Percentiles rank a stretch among this genome's conserved stretches.
These are phyloP conservation scores for Sminthurides aquaticus DNA, from an alignment of 2,888 invertebrate genomes.

Conservation along the genomic window DNA sequence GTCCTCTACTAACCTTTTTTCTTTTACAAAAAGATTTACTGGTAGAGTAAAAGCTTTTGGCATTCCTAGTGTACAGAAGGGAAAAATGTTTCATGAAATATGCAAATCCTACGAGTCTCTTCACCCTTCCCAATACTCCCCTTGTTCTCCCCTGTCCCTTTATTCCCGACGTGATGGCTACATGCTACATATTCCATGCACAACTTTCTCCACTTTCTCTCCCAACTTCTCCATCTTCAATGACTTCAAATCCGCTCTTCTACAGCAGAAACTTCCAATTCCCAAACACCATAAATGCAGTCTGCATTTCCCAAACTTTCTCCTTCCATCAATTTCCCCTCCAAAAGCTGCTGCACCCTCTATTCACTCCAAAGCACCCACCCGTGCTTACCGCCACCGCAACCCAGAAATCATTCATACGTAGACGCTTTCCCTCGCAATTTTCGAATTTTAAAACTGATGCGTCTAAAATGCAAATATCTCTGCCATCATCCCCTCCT, in stretches of 20 bases:
- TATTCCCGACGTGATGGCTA: background rate
- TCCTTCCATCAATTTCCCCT: too few species aligned
- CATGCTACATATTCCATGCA: background rate
- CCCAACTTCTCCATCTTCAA: background rate
- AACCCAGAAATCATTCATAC: too few species aligned
- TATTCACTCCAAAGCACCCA: too few species aligned
- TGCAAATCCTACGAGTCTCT: background rate
- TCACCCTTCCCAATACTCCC: background rate
- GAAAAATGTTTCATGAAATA: constrained; percentile 8
- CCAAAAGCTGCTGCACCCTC: too few species aligned
- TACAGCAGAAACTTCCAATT: too few species aligned
- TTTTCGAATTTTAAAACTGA: too few species aligned
- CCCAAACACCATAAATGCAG: too few species aligned
- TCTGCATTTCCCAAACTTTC: too few species aligned
- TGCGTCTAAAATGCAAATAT: too few species aligned
- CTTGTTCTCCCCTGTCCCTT: background rate
- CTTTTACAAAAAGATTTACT: background rate
- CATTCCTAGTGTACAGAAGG: background rate
- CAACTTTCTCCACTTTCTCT: background rate
- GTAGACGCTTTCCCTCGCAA: too few species aligned
- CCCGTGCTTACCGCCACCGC: too few species aligned
- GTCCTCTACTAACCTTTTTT: background rate
- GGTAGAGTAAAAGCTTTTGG: background rate
- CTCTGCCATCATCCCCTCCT: too few species aligned
- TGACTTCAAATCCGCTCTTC: background rate